Percentiles rank a stretch among this genome's conserved stretches.
These are phyloP conservation scores for Drosophila quadrilineata DNA, from an alignment of 1,140 invertebrate species.

Conservation along the genomic window DNA sequence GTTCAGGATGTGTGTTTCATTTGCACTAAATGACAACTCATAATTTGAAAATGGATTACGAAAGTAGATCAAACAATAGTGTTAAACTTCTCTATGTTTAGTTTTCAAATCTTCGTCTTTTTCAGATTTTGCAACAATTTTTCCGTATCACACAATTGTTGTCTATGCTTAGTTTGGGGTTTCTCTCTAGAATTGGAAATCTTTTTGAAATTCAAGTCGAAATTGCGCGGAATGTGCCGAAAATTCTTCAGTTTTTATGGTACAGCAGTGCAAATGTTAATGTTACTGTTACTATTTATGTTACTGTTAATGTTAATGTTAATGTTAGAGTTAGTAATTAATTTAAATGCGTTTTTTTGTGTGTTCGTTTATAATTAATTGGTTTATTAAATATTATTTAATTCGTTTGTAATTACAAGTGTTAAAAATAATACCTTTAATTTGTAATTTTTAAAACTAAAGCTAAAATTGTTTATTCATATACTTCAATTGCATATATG, in stretches of 20 bases:
- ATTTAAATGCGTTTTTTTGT: no score
- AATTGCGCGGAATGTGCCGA: constrained; percentile 26
- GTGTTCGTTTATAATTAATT: constrained; percentile 25
- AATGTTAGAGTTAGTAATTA: no score
- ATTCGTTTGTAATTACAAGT: constrained; percentile 26
- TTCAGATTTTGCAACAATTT: constrained; percentile 61
- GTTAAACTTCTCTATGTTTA: constrained; percentile 1
- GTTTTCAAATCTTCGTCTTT: constrained; percentile 21
- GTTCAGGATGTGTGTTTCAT: constrained; percentile 8
- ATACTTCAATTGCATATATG: constrained; percentile 28
- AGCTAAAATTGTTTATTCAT: constrained; percentile 58
- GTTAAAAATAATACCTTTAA: constrained; percentile 40
- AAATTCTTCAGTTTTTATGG: constrained; percentile 39
- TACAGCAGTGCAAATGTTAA: constrained; percentile 76
- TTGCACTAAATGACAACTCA: constrained; percentile 1
- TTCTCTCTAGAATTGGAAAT: constrained; percentile 22
- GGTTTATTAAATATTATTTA: constrained; percentile 34
- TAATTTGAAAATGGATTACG: neutral
- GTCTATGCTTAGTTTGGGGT: constrained; percentile 35
- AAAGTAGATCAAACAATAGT: constrained; percentile 48
- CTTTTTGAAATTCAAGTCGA: constrained; percentile 47
- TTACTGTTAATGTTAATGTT: constrained; percentile 45
- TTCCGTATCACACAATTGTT: constrained; percentile 75
- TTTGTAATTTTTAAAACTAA: constrained; percentile 62
- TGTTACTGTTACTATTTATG: constrained; percentile 57